phyloP scores from a whole-genome alignment of 1,140 invertebrate species.

The Drosophila trapezifrons region DNA sequence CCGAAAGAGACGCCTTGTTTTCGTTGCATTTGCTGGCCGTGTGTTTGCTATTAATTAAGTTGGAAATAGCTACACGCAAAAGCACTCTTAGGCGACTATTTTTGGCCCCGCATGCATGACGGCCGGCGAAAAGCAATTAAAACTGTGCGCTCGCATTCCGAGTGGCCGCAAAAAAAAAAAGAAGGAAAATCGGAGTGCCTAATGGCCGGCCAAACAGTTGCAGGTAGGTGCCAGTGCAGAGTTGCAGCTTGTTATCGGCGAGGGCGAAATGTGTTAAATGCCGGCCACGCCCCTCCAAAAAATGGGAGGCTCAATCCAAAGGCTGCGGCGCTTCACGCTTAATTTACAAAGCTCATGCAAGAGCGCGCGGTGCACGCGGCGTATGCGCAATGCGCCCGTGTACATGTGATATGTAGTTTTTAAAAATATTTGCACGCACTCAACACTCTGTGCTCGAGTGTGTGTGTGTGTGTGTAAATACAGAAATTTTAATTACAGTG shows the following conservation, averaged over 20 bases:
- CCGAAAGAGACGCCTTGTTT: constrained; percentile 26
- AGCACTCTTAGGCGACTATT: constrained; percentile 79
- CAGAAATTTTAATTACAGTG: constrained; percentile 79
- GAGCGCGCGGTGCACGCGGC: constrained; percentile 54
- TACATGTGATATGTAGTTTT: constrained; percentile 52
- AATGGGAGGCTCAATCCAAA: constrained; percentile 3
- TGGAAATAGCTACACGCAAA: constrained; percentile 80
- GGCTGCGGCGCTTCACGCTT: constrained; percentile 53
- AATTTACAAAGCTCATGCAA: constrained; percentile 74
- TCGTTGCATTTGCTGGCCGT: constrained; percentile 47
- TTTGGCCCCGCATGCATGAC: constrained; percentile 70
- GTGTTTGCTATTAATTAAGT: constrained; percentile 81
- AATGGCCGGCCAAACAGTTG: constrained; percentile 67
- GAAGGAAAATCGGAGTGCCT: constrained; percentile 42
- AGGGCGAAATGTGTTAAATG: constrained; percentile 76
- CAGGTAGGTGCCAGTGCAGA: constrained; percentile 37
- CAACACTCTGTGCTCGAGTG: constrained; percentile 6
- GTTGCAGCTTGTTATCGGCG: constrained; percentile 69
- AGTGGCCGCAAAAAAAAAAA: constrained; percentile 34
- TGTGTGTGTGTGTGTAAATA: constrained; percentile 58
- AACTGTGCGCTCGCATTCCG: constrained; percentile 62
- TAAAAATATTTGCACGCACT: constrained; percentile 77
- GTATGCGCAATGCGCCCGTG: constrained; percentile 64
- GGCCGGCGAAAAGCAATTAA: constrained; percentile 76
- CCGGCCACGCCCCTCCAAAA: constrained; percentile 56